These are phyloP conservation scores for Psittacula echo DNA, from an alignment of 2,797 vertebrate genomes.

Conservation along the genomic window DNA sequence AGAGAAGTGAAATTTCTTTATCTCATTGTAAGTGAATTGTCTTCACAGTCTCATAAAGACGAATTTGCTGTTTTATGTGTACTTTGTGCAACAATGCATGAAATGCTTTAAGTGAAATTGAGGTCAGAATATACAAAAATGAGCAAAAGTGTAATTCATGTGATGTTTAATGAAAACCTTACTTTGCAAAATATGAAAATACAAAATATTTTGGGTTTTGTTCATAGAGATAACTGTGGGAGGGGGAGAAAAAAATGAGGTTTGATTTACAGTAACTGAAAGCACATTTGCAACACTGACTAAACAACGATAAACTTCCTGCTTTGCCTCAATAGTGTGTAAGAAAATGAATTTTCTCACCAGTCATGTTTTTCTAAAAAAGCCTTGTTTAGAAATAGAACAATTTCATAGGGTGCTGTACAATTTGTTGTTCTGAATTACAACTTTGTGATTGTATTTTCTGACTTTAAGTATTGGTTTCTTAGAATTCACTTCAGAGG, in stretches of 20 bases:
- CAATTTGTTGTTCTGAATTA: neutral
- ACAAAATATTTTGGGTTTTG: fast-evolving
- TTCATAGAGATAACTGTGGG: neutral
- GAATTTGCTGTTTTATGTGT: neutral
- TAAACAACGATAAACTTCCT: neutral
- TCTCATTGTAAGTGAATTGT: neutral
- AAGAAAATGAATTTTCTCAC: neutral
- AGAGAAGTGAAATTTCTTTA: neutral
- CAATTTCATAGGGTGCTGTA: neutral
- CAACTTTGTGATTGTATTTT: neutral
- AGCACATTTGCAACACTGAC: neutral
- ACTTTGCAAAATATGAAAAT: neutral
- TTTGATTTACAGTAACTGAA: neutral
- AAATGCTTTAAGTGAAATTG: neutral
- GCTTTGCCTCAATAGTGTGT: neutral
- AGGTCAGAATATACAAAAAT: neutral
- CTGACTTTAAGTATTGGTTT: neutral
- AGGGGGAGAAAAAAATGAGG: neutral
- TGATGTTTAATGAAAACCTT: neutral
- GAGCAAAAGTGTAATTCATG: neutral
- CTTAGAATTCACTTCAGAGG: neutral
- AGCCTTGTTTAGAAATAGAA: neutral
- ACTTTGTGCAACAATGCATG: neutral
- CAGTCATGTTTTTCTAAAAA: neutral
- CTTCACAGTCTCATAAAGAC: neutral